A percentile compares a stretch with the other conserved stretches of the same genome.
phyloP scores from a whole-genome alignment of 2,797 vertebrate genomes.

The Buceros bicornis region DNA sequence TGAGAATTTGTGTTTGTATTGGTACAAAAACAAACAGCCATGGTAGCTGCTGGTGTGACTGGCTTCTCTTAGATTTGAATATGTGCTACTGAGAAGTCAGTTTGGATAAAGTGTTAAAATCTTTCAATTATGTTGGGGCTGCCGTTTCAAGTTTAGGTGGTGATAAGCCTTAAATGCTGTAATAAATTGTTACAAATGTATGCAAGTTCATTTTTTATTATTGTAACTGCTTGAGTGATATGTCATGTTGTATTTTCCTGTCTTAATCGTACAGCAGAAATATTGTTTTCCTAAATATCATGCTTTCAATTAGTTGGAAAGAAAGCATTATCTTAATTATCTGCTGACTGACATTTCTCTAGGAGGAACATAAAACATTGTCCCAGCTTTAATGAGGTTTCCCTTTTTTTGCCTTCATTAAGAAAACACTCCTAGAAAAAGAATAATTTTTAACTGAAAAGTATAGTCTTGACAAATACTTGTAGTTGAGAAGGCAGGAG shows the following conservation, averaged over 20 bases:
- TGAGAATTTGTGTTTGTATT: not conserved
- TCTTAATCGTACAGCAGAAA: not conserved
- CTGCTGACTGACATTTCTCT: not conserved
- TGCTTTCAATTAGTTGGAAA: not conserved
- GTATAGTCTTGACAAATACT: not conserved
- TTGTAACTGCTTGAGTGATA: not conserved
- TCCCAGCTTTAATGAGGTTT: not conserved
- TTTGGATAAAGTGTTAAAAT: not conserved
- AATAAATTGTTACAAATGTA: not conserved
- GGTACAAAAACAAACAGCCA: not conserved
- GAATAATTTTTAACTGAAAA: not conserved
- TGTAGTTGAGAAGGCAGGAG: not conserved
- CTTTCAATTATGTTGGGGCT: not conserved
- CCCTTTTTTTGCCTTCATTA: not conserved
- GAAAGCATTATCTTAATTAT: not conserved
- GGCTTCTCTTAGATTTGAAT: not conserved
- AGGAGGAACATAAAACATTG: not conserved
- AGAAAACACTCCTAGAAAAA: not conserved
- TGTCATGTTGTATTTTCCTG: not conserved
- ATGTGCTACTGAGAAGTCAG: not conserved
- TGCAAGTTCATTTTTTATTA: not conserved
- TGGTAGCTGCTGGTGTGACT: not conserved
- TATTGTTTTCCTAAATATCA: not conserved
- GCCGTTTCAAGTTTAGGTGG: not conserved
- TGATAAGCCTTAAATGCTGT: not conserved